Conservation (phyloP, 2,113 vertebrate species). For the Megaleporinus macrocephalus region DNA sequence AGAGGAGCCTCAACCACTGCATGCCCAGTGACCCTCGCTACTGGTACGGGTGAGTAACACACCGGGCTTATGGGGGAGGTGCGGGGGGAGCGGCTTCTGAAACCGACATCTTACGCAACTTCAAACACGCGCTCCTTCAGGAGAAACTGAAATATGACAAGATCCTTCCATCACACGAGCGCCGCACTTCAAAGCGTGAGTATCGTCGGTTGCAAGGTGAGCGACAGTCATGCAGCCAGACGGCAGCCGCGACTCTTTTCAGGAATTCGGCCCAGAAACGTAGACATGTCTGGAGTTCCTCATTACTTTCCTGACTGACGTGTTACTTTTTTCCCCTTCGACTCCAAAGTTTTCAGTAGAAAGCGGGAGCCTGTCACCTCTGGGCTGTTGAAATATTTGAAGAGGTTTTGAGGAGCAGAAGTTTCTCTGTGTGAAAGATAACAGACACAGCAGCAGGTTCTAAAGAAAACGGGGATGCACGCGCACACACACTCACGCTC, state of each 20-base stretch:
- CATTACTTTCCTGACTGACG: conserved; percentile 52
- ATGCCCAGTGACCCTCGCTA: conserved; percentile 91
- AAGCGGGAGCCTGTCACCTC: conserved; percentile 52
- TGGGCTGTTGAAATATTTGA: conserved; percentile 65
- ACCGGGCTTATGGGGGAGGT: neutral
- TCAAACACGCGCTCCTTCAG: neutral
- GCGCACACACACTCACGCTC: neutral
- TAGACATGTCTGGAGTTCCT: conserved; percentile 42
- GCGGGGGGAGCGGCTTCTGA: too few relatives aligned
- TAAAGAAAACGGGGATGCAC: conserved; percentile 10
- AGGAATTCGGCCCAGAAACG: conserved; percentile 7
- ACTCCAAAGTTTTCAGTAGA: conserved; percentile 24
- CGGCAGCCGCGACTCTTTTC: neutral
- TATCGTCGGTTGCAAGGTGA: neutral
- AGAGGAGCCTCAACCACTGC: conserved; percentile 95
- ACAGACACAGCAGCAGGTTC: conserved; percentile 27
- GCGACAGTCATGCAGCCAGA: neutral
- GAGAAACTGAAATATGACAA: neutral
- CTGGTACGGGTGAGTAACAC: conserved; percentile 93
- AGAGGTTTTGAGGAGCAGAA: conserved; percentile 60
- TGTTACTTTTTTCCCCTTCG: conserved; percentile 60
- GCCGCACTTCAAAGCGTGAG: neutral
- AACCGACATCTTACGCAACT: neutral
- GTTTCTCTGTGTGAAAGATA: conserved; percentile 50
- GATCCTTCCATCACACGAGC: neutral